These are phyloP conservation scores for Alectoris magna DNA, from an alignment of 2,797 vertebrate genomes.

Conservation along the genomic window DNA sequence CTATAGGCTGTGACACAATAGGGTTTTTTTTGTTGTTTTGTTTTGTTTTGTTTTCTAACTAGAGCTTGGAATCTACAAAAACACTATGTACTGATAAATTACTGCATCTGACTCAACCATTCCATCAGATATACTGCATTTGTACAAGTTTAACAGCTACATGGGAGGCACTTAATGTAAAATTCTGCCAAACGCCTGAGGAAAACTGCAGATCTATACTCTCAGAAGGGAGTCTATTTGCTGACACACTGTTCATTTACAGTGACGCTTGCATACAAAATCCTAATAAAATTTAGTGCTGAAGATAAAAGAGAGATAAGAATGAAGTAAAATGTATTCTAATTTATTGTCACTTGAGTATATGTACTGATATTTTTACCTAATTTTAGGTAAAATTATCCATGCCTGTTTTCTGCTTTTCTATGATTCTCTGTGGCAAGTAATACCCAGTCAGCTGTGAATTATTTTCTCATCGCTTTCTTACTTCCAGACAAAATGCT, in stretches of 20 bases:
- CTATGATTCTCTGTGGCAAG: background rate
- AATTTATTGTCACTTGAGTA: background rate
- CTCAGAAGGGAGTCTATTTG: slow-evolving; percentile 20
- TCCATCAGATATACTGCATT: slow-evolving; percentile 3
- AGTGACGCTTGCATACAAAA: slow-evolving; percentile 16
- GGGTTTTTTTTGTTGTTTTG: background rate
- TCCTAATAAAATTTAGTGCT: slow-evolving; percentile 26
- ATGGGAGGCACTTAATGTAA: background rate
- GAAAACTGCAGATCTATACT: background rate
- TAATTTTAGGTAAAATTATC: background rate
- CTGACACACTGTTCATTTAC: slow-evolving; percentile 15
- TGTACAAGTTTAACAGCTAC: slow-evolving; percentile 11
- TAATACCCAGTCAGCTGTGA: background rate
- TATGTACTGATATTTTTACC: background rate
- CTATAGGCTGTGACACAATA: background rate
- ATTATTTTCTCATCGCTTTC: background rate
- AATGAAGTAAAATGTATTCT: slow-evolving; percentile 6
- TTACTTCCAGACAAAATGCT: background rate
- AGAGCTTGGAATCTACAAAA: slow-evolving; percentile 12
- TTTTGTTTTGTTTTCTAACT: background rate
- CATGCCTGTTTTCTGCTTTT: background rate
- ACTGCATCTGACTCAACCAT: background rate
- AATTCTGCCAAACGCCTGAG: background rate
- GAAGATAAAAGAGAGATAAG: background rate
- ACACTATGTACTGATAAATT: background rate